Conservation (phyloP, 2,888 invertebrate species). For the Lepidonotus clava region DNA sequence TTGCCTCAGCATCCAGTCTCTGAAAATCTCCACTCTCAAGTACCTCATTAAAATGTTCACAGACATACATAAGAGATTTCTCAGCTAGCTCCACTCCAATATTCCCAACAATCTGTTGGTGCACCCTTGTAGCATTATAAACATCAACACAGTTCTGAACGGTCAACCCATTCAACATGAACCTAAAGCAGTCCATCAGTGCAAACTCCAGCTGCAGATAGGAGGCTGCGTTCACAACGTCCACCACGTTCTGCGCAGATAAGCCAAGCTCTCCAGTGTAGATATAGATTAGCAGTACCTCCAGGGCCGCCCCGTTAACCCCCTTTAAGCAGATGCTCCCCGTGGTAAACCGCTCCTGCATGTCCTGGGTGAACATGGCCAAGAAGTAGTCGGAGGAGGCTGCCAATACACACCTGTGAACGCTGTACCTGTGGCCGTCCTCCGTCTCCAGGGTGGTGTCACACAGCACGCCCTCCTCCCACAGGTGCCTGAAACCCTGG, state of each 20-base stretch:
- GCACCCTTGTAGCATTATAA: background rate
- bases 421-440: background rate
- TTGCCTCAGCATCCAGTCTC: background rate
- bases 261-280: background rate
- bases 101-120: background rate
- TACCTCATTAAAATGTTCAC: background rate
- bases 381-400: background rate
- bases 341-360: background rate
- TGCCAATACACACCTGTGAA: background rate
- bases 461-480: background rate
- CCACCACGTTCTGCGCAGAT: background rate
- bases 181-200: background rate
- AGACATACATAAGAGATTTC: background rate
- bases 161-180: background rate
- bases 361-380: constrained; percentile 14
- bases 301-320: background rate
- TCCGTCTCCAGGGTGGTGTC: background rate
- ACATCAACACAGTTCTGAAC: background rate
- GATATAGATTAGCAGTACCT: background rate
- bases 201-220: background rate
- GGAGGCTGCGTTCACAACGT: background rate
- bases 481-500: background rate
- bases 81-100: background rate
- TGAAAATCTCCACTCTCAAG: background rate
- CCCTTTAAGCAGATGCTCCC: background rate